A percentile compares a stretch with the other conserved stretches of the same genome.
Conservation (phyloP, 2,797 vertebrate species). For the Diglossa cyanea region DNA sequence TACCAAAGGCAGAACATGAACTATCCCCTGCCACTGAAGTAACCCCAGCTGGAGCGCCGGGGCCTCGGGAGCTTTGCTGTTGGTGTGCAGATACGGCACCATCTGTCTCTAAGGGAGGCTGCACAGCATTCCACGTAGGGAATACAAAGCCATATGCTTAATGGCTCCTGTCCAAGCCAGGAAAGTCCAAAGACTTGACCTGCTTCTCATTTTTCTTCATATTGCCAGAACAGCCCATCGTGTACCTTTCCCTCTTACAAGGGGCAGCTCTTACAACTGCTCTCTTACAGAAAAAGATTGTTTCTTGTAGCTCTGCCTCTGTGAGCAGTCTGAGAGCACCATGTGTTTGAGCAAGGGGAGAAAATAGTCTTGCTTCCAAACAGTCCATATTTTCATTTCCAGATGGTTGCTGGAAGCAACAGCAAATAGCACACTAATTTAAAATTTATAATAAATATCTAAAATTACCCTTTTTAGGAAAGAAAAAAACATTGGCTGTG, state of each 20-base stretch:
- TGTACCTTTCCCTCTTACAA: neutral
- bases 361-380: neutral
- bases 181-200: slow-evolving; percentile 45
- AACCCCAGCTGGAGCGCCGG: accelerated
- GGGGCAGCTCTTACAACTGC: neutral
- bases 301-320: neutral
- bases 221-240: neutral
- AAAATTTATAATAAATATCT: neutral
- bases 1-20: neutral
- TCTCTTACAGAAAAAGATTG: neutral
- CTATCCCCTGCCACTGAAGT: neutral
- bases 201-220: neutral
- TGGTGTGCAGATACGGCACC: neutral
- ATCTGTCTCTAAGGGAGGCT: slow-evolving; percentile 30
- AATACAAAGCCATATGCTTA: slow-evolving; percentile 52
- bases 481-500: neutral
- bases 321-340: neutral
- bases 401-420: slow-evolving; percentile 10
- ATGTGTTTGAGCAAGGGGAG: neutral
- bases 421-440: neutral
- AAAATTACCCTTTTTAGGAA: neutral
- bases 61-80: neutral
- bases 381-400: neutral
- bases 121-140: neutral
- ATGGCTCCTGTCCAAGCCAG: slow-evolving; percentile 13